A percentile compares a stretch with the other conserved stretches of the same genome.
These are phyloP conservation scores for Eupeodes corollae DNA, from an alignment of 1,140 invertebrate species.

Conservation along the genomic window DNA sequence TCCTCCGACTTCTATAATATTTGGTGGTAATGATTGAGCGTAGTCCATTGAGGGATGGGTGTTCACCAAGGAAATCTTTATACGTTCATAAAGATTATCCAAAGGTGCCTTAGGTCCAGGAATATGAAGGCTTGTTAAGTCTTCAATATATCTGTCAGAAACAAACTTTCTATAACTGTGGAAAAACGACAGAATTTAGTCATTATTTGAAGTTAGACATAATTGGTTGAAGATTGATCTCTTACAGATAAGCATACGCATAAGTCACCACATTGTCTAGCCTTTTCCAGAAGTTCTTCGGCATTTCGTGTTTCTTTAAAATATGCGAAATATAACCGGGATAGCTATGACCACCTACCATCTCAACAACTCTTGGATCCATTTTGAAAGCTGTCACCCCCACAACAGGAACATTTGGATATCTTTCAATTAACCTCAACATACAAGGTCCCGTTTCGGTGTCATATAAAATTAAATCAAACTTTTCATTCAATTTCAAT, in stretches of 20 bases:
- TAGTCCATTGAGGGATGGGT: slow-evolving; percentile 36
- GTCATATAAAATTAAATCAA: slow-evolving; percentile 24
- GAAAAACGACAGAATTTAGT: not conserved
- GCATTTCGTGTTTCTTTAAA: slow-evolving; percentile 5
- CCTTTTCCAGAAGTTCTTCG: slow-evolving; percentile 22
- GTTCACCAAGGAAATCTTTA: slow-evolving; percentile 37
- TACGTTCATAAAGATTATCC: not conserved
- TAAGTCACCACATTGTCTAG: slow-evolving; percentile 24
- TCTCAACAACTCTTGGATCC: slow-evolving; percentile 6
- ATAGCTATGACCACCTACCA: slow-evolving; percentile 12
- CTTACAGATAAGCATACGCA: no score
- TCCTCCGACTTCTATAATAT: slow-evolving; percentile 45
- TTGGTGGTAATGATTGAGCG: slow-evolving; percentile 38
- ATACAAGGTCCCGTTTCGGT: slow-evolving; percentile 14
- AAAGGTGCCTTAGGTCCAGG: not conserved
- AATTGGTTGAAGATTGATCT: no score
- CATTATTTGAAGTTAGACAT: no score
- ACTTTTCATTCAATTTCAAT: not conserved
- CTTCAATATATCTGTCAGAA: no score
- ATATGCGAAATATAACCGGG: slow-evolving; percentile 15
- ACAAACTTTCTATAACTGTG: no score
- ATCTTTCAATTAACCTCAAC: slow-evolving; percentile 3
- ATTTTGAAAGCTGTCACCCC: slow-evolving; percentile 20
- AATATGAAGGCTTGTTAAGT: not conserved
- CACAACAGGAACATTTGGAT: slow-evolving; percentile 11